A percentile compares a stretch with the other conserved stretches of the same genome.
Evolutionary conservation across 2,888 invertebrate genomes (phyloP).

Genomic region (Craniophora ligustri): DNA sequence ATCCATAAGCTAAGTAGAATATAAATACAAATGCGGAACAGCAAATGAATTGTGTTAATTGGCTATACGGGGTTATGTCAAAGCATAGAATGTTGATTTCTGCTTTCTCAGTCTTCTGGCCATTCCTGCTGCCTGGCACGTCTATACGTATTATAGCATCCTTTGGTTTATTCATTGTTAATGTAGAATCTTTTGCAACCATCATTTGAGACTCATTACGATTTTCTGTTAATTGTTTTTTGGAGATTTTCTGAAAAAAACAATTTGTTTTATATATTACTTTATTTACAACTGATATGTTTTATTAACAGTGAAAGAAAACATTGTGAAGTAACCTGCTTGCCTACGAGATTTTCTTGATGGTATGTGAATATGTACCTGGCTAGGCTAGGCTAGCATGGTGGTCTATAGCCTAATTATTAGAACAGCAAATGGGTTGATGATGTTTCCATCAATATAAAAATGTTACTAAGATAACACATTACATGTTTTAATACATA

Average conservation of each 20-base stretch:
- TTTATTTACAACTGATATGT: no score
- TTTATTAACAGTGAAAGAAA: no score
- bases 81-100: slow-evolving; percentile 92
- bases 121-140: slow-evolving; percentile 46
- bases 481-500: no score
- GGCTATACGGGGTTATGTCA: slow-evolving; percentile 91
- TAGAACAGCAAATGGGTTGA: no score
- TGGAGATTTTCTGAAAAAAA: slow-evolving; percentile 26
- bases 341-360: no score
- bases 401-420: no score
- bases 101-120: slow-evolving; percentile 61
- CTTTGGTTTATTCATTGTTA: slow-evolving; percentile 63
- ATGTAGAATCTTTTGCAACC: slow-evolving; percentile 24
- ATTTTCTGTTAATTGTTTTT: slow-evolving; percentile 9
- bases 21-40: slow-evolving; percentile 95
- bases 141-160: slow-evolving; percentile 78
- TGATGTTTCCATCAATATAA: no score
- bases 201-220: slow-evolving; percentile 23
- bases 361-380: no score
- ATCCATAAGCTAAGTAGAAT: slow-evolving; percentile 97
- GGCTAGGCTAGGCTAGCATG: no score
- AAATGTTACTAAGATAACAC: no score
- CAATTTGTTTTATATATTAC: not conserved
- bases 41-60: slow-evolving; percentile 91
- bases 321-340: no score